These are phyloP conservation scores for Dryobota labecula DNA, from an alignment of 2,888 invertebrate species.

Conservation along the genomic window DNA sequence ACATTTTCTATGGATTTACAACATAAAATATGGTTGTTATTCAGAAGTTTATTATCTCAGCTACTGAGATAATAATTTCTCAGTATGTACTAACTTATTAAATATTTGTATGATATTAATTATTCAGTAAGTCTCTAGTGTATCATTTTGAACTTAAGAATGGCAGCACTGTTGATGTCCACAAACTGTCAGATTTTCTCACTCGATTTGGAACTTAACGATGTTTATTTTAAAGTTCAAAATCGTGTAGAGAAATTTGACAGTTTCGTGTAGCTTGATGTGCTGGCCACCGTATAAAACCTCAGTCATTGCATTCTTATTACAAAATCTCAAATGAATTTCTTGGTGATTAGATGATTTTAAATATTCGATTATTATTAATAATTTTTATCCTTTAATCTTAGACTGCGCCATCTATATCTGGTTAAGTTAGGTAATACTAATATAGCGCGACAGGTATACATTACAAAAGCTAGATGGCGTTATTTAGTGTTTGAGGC, in stretches of 20 bases:
- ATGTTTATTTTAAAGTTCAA: no score
- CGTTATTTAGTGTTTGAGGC: not conserved
- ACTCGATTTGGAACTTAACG: no score
- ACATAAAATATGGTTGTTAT: not conserved
- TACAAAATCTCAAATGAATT: not conserved
- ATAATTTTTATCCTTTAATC: not conserved
- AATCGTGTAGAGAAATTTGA: no score
- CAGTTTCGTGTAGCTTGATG: no score
- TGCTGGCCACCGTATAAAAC: no score
- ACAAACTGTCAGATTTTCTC: no score
- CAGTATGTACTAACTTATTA: no score
- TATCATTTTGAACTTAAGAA: conserved; percentile 10
- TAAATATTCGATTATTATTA: not conserved
- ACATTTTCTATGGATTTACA: not conserved
- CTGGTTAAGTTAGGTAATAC: not conserved
- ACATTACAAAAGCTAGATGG: conserved; percentile 11
- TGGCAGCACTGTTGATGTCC: conserved; percentile 32
- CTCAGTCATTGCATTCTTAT: no score
- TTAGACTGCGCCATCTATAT: conserved; percentile 11
- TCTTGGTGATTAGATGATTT: not conserved
- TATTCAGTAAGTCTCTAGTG: not conserved
- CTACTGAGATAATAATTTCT: no score
- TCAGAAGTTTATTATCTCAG: not conserved
- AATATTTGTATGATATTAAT: not conserved
- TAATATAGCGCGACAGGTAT: not conserved